Conservation (phyloP, 2,888 invertebrate species). For the Fragum whitleyi region DNA sequence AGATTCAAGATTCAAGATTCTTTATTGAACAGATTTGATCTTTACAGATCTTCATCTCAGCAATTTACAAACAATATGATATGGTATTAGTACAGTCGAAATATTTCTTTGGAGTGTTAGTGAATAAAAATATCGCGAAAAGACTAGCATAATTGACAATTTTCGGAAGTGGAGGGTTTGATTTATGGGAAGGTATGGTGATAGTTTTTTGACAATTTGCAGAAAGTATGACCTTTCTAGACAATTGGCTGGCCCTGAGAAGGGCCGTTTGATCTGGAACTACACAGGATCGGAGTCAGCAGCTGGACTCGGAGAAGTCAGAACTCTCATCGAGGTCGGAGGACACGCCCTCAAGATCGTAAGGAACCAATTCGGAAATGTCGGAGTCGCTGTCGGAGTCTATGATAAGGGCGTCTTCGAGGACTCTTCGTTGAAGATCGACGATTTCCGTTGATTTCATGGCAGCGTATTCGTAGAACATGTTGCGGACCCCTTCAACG, state of each 20-base stretch:
- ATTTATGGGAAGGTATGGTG: too few species aligned
- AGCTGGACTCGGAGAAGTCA: constrained; percentile 2
- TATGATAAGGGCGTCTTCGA: constrained; percentile 13
- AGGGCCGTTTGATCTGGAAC: constrained; percentile 42
- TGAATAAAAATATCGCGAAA: too few species aligned
- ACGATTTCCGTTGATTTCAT: constrained; percentile 59
- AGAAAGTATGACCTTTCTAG: neutral
- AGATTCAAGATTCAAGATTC: too few species aligned
- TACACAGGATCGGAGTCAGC: neutral
- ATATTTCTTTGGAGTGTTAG: too few species aligned
- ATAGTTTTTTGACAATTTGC: too few species aligned
- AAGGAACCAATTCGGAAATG: neutral
- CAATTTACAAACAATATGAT: too few species aligned
- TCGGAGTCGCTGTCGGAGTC: constrained; percentile 29
- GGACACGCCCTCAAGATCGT: neutral
- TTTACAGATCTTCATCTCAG: too few species aligned
- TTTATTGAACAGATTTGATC: too few species aligned
- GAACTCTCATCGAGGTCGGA: constrained; percentile 26
- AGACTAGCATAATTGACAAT: too few species aligned
- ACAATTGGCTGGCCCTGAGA: constrained; percentile 55
- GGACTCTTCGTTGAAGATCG: constrained; percentile 44
- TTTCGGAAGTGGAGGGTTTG: too few species aligned
- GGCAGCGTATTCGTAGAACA: constrained; percentile 62
- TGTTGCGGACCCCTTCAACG: constrained; percentile 56
- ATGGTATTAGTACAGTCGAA: too few species aligned